Percentiles rank a stretch among this genome's conserved stretches.
Conservation (phyloP, 2,888 invertebrate genomes). For the Hemithea aestivaria region DNA sequence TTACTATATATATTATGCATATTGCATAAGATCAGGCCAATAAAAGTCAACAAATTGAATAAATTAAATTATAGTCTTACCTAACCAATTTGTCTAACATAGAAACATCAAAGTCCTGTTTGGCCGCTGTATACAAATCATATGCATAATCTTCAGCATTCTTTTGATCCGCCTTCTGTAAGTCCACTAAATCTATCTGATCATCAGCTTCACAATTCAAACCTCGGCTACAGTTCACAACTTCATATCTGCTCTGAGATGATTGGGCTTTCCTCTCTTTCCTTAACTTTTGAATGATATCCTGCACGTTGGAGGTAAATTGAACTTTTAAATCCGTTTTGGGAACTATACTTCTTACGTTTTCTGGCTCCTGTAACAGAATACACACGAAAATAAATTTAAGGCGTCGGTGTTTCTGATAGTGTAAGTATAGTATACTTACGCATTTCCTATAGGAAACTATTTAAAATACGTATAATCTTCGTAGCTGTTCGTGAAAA, state of each 20-base stretch:
- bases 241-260: constrained; percentile 56
- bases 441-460: too few species aligned
- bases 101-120: constrained; percentile 60
- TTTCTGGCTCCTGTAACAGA: constrained; percentile 55
- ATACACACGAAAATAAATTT: too few species aligned
- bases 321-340: constrained; percentile 50
- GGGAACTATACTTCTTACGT: constrained; percentile 53
- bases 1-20: too few species aligned
- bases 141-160: constrained; percentile 57
- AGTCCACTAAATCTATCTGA: constrained; percentile 55
- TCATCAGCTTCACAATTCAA: constrained; percentile 42
- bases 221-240: constrained; percentile 63
- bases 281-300: constrained; percentile 62
- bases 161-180: constrained; percentile 46
- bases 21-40: too few species aligned
- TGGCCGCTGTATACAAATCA: constrained; percentile 63
- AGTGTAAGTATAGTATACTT: too few species aligned
- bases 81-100: constrained; percentile 66
- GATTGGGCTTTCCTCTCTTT: constrained; percentile 57
- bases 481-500: too few species aligned
- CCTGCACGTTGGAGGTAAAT: constrained; percentile 46
- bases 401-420: too few species aligned
- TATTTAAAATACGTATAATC: too few species aligned
- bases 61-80: too few species aligned
- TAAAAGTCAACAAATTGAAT: too few species aligned